phyloP scores from a whole-genome alignment of 2,113 vertebrate species.

The Condylura cristata region DNA sequence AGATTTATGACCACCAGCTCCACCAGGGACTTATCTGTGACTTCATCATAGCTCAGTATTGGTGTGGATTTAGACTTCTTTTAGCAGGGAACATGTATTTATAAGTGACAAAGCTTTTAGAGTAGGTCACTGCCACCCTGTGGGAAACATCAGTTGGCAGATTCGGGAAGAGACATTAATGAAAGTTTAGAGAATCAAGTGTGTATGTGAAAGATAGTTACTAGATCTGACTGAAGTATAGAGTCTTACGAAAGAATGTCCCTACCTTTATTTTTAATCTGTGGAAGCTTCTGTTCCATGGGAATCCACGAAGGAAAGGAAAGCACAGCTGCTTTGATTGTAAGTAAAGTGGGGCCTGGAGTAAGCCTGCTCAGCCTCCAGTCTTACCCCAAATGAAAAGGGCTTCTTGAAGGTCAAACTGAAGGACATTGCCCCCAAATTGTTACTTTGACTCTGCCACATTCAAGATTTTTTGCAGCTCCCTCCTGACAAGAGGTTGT shows the following conservation, averaged over 20 bases:
- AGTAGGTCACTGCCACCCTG: background rate
- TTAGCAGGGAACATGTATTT: background rate
- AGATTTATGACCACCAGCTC: background rate
- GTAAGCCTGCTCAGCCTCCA: background rate
- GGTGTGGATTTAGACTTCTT: background rate
- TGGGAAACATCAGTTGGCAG: background rate
- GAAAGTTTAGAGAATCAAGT: background rate
- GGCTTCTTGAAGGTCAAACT: background rate
- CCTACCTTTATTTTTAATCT: background rate
- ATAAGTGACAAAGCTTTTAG: background rate
- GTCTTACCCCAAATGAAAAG: background rate
- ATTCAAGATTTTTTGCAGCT: background rate
- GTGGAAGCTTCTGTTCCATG: background rate
- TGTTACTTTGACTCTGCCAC: background rate
- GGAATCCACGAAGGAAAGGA: constrained; percentile 14
- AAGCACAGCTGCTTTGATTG: background rate
- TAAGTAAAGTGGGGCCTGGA: background rate
- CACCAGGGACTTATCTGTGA: background rate
- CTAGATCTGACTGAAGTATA: background rate
- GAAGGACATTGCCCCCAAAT: background rate
- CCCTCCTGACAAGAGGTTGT: background rate
- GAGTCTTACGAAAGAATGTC: background rate
- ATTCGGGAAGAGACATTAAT: background rate
- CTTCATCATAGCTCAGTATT: background rate
- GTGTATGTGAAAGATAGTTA: background rate